Evolutionary conservation across 1,140 invertebrate species (phyloP).

Genomic region (Coenobita brevimanus): DNA sequence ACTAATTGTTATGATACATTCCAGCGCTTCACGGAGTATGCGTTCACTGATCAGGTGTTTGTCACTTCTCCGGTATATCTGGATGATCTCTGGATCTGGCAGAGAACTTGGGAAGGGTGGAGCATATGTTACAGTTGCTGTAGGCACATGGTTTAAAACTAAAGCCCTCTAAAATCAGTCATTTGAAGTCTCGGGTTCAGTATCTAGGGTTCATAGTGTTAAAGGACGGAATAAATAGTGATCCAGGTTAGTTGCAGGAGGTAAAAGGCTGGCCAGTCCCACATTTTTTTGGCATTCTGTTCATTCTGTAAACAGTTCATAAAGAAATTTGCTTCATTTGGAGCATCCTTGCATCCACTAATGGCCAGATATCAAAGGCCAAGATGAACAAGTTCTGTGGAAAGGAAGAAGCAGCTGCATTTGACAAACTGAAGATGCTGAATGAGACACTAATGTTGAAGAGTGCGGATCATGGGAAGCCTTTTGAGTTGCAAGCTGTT

Average conservation of each 20-base stretch:
- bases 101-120: background rate
- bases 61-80: background rate
- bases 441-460: background rate
- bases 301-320: constrained; percentile 13
- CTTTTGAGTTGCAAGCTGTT: constrained; percentile 1
- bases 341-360: background rate
- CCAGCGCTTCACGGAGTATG: no score
- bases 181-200: background rate
- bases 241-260: constrained; percentile 3
- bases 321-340: background rate
- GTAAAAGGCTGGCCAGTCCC: constrained; percentile 1
- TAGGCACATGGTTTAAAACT: background rate
- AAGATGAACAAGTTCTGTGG: background rate
- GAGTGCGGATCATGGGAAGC: background rate
- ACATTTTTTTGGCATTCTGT: constrained; percentile 14
- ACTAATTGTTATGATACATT: no score
- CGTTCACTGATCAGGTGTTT: no score
- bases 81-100: background rate
- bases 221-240: background rate
- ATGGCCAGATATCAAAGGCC: background rate
- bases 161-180: background rate
- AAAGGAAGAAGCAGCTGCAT: background rate
- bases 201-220: constrained; percentile 8
- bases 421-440: background rate
- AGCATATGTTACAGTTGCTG: background rate